Base-by-base conservation (phyloP, 30 jellyfish, hydroid and myxozoan genomes). In the Aurelia aurita complex sp. Pacific region DNA sequence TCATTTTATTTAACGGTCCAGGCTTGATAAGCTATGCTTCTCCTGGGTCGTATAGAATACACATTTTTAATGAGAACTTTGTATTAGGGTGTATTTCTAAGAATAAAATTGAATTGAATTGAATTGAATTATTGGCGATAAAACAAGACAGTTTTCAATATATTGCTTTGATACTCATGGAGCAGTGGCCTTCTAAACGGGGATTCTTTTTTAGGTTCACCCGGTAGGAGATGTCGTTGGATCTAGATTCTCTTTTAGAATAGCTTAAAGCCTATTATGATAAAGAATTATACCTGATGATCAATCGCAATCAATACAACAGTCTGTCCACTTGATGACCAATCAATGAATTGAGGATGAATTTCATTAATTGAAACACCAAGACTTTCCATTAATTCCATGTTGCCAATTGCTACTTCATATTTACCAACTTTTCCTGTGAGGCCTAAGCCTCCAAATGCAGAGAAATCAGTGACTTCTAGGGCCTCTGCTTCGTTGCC, bases 271-370 rank as follows among this genome's bases (percentile, higher is more conserved):
- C 17, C 17, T 55, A 10, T 55, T 55, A 10, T 10, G 16, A 10
- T 55, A 13, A 38, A 38, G 3, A 38, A 38, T 2, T 38, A 2
- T 38, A 38, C 97, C 91, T 81, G 54, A 9, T 51, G 50, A 67
- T 91, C 89, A 46, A 85, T 72, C n/a, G 97, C 97, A 7, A 86
- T 83, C 18, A 85, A 79, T 14, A 91, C 97, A 40, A 77, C 89
- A 10, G 95, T 85, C 10, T 17, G 40, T 2, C 96, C 97, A 10
- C 70, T 55, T 29, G 14, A 32, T 15, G 93, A 73, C 53, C 85
- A 83, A 12, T 68, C 54, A 54, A 62, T 40, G 11, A 17, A 32
- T 3, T 42, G 35, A 16, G 64, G 14, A 29, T 33, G 12, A 50
- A 53, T 36, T 29, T 12, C 46, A 3, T 32, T n/a, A 23, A 70